These are phyloP conservation scores for Ceratoteleas bidentatus DNA, from an alignment of 1,140 invertebrate species.

Conservation along the genomic window DNA sequence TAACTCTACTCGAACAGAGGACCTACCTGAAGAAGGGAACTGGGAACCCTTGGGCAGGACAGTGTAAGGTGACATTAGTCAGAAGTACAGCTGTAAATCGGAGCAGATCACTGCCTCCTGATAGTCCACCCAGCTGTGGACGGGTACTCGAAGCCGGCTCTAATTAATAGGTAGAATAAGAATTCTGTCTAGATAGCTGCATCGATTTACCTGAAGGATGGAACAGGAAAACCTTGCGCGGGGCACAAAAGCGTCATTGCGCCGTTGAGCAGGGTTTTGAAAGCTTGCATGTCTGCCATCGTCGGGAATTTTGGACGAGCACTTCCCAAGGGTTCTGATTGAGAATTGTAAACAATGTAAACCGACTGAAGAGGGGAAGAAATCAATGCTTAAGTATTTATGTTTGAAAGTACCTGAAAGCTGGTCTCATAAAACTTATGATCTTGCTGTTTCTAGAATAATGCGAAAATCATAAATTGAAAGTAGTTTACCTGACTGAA, in stretches of 20 bases:
- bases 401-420: constrained; percentile 31
- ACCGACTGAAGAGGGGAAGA: not conserved
- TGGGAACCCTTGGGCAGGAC: constrained; percentile 84
- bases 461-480: not conserved
- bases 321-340: constrained; percentile 78
- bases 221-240: constrained; percentile 86
- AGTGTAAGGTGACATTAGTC: constrained; percentile 80
- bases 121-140: constrained; percentile 71
- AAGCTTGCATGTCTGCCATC: constrained; percentile 77
- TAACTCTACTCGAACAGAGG: constrained; percentile 67
- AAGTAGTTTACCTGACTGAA: not conserved
- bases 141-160: constrained; percentile 80
- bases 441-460: not conserved
- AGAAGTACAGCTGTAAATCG: constrained; percentile 71
- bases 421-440: constrained; percentile 13
- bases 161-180: constrained; percentile 63
- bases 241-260: constrained; percentile 83
- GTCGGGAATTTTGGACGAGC: constrained; percentile 79
- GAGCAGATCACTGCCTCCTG: constrained; percentile 75
- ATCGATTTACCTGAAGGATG: constrained; percentile 83
- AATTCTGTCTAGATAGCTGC: not conserved
- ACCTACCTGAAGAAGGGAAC: constrained; percentile 82
- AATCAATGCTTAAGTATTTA: constrained; percentile 28
- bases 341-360: not conserved
- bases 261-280: constrained; percentile 74